Evolutionary conservation across 2,888 invertebrate species (phyloP), one percentile per base, ranked within the genome.

Genomic region (Seladonia tumulorum): DNA sequence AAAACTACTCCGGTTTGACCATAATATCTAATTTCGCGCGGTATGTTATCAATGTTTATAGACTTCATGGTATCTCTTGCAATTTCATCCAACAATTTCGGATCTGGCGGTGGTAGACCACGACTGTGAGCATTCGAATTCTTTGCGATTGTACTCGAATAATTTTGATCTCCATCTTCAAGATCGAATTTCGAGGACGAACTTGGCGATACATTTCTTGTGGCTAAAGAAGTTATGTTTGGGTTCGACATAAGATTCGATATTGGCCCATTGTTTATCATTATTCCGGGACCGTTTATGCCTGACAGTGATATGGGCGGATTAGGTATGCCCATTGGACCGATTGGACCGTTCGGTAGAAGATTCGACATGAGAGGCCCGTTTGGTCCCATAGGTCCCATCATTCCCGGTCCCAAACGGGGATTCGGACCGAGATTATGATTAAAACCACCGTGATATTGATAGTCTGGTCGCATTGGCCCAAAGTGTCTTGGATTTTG

Each of bases 11-110:
- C 98, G 1, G 97, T 97, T 86, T 98, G 97, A 35, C 98, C 98
- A 92, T 99, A 98, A 92, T 98, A 98, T 35, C 98, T 96, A 72
- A 98, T 98, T 93, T 98, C 98, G 89, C 98, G 96, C 0, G 97
- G 97, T 29, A 97, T 95, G 0, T 97, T 97, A 93, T 98, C 98
- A 71, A 99, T 98, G 83, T 97, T 97, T 57, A 98, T 98, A 8
- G 97, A 97, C 90, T 97, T 97, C 90, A 97, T 97, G 0, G 97
- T 96, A 93, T 98, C 98, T 79, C 96, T 96, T 89, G 96, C 95
- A 22, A 96, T 96, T 88, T 96, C 96, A 75, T 96, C 96, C 39
- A 96, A 90, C 22, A 95, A 93, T 79, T 93, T 91, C 5, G 95
- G 92, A 92, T 96, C 95, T 0, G 95, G 95, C 2, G 93, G 91